Base-by-base conservation (phyloP, 2,113 vertebrate species). In the Clinocottus analis region DNA sequence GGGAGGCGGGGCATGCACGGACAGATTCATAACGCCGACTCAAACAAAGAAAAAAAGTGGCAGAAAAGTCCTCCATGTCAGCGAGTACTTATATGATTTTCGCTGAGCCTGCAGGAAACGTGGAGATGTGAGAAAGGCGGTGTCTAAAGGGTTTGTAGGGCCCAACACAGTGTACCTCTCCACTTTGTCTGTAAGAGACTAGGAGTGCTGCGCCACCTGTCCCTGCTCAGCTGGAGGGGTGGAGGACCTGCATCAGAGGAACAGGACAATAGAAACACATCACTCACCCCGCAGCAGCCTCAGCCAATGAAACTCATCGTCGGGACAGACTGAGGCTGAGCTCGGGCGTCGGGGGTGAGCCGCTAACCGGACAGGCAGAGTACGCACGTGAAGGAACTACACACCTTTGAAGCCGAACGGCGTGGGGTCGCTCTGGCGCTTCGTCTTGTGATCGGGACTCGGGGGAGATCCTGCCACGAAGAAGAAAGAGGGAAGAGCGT, bases 371-470 rank as follows among this genome's bases (percentile, higher is more conserved):
- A 60, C 49, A 58, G 13, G n/a, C 7, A 29, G 7, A 19, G 19
- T 2, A 17, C 5, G 25, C 59, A 47, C 45, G 8, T 13, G 2
- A 37, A 37, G 0, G 39, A 2, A 33, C 3, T 5, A 25, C 43
- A 23, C 90, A 99, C 97, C 98, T 98, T 96, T 97, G 89, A 97
- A 93, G 93, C 98, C 98, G 85, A 99, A 96, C 23, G 98, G 98
- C 73, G 97, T 98, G 74, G 97, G 98, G 75, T 99, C 97, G 60
- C 97, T 99, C 97, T 97, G 97, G 2, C 97, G 96, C 92, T 99
- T 99, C 75, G 97, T 92, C 95, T 97, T 99, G 96, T 96, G 98
- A 92, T 98, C 98, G 61, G 97, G 97, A 84, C 97, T 98, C 90
- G 96, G 93, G 87, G 97, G 96, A 93, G 96, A 97, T 87, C 96